These are phyloP conservation scores for Tursiops truncatus DNA, from an alignment of 2,113 vertebrate species.

Conservation along the genomic window DNA sequence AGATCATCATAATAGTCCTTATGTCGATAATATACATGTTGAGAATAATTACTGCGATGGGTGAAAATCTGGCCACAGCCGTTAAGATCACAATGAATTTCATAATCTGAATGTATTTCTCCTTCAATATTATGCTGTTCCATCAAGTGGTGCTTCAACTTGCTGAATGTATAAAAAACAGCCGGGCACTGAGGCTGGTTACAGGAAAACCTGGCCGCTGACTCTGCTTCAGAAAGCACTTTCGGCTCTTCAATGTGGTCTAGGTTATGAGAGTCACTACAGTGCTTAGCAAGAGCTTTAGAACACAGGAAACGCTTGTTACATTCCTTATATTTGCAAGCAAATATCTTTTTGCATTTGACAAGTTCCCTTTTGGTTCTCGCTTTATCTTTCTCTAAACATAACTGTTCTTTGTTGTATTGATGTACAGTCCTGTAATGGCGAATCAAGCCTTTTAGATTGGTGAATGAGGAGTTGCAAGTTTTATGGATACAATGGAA, in stretches of 20 bases:
- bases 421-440: conserved; percentile 94
- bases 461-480: conserved; percentile 93
- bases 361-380: conserved; percentile 89
- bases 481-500: conserved; percentile 96
- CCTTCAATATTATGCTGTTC: conserved; percentile 85
- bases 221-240: conserved; percentile 83
- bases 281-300: conserved; percentile 88
- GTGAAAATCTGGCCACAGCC: conserved; percentile 91
- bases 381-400: conserved; percentile 91
- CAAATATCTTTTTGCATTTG: conserved; percentile 89
- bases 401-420: conserved; percentile 94
- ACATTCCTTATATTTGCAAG: conserved; percentile 90
- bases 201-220: conserved; percentile 89
- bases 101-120: conserved; percentile 86
- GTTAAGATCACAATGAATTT: conserved; percentile 91
- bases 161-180: conserved; percentile 93
- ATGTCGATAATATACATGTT: conserved; percentile 91
- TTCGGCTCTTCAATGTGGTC: conserved; percentile 84
- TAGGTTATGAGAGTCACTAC: conserved; percentile 86
- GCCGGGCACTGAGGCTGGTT: conserved; percentile 91
- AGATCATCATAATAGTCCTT: conserved; percentile 89
- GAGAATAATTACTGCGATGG: conserved; percentile 89
- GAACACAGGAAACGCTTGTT: conserved; percentile 87
- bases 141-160: conserved; percentile 90
- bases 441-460: conserved; percentile 93